These are phyloP conservation scores for Parambassis ranga DNA, from an alignment of 2,797 vertebrate species.

Conservation along the genomic window DNA sequence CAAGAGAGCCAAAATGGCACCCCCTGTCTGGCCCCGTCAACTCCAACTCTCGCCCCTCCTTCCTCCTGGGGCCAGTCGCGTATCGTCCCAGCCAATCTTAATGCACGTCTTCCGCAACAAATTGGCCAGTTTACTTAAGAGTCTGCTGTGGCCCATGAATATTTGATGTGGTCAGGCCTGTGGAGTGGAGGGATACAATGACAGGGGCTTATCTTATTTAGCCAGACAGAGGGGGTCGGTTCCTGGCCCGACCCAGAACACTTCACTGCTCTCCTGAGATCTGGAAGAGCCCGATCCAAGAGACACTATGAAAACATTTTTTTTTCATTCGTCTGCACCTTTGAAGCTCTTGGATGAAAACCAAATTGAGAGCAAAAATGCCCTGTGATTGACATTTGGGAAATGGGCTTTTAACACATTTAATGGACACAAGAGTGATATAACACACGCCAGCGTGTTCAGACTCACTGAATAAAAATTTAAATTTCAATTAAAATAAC, in stretches of 20 bases:
- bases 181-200: conserved; percentile 75
- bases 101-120: conserved; percentile 82
- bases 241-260: conserved; percentile 61
- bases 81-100: conserved; percentile 79
- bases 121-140: conserved; percentile 85
- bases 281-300: conserved; percentile 45
- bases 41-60: no score
- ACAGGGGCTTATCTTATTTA: conserved; percentile 83
- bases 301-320: conserved; percentile 34
- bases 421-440: conserved; percentile 56
- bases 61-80: conserved; percentile 47
- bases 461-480: conserved; percentile 45
- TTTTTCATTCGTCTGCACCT: conserved; percentile 44
- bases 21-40: conserved; percentile 45
- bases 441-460: conserved; percentile 27
- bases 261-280: conserved; percentile 64
- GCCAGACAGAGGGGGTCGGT: conserved; percentile 74
- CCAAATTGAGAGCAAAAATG: conserved; percentile 37
- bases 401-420: conserved; percentile 62
- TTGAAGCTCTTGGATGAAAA: conserved; percentile 54
- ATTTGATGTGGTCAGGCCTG: conserved; percentile 78
- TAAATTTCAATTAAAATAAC: conserved; percentile 43
- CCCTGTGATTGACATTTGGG: conserved; percentile 56
- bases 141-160: conserved; percentile 81
- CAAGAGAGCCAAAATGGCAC: conserved; percentile 70